A percentile compares a stretch with the other conserved stretches of the same genome.
Conservation (phyloP, 1,140 invertebrate species). For the Zophobas atratus region DNA sequence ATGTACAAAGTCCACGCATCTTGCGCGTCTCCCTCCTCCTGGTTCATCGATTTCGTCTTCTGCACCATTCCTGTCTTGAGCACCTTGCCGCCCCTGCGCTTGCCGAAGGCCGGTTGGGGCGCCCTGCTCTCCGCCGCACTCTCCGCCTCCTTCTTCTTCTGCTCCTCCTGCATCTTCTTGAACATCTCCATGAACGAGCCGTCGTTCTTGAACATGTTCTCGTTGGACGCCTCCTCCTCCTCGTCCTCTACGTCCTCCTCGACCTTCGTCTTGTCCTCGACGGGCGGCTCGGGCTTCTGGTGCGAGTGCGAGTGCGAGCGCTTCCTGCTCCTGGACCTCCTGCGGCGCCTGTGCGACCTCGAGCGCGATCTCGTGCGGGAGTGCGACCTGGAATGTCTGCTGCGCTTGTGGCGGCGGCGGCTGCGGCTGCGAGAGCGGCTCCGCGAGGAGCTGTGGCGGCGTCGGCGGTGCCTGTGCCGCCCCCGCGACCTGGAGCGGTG, state of each 20-base stretch:
- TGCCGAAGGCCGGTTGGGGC: slow-evolving; percentile 82
- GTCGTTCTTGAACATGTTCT: slow-evolving; percentile 86
- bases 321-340: slow-evolving; percentile 62
- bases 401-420: slow-evolving; percentile 41
- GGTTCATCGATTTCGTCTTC: slow-evolving; percentile 81
- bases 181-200: slow-evolving; percentile 92
- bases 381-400: slow-evolving; percentile 52
- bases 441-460: slow-evolving; percentile 47
- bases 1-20: slow-evolving; percentile 95
- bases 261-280: slow-evolving; percentile 57
- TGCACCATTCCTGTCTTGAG: slow-evolving; percentile 92
- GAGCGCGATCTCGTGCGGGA: slow-evolving; percentile 53
- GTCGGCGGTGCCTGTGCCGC: slow-evolving; percentile 59
- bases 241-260: slow-evolving; percentile 60
- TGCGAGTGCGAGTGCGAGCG: slow-evolving; percentile 59
- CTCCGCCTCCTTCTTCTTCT: slow-evolving; percentile 62
- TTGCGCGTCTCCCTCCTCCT: slow-evolving; percentile 77
- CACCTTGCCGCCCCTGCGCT: slow-evolving; percentile 87
- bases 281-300: not conserved
- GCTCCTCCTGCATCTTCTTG: slow-evolving; percentile 86
- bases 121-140: slow-evolving; percentile 68
- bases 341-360: slow-evolving; percentile 62
- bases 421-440: slow-evolving; percentile 40
- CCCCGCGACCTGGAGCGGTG: slow-evolving; percentile 58
- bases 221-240: slow-evolving; percentile 63